Percentiles rank a stretch among this genome's conserved stretches.
Conservation (phyloP, 2,888 invertebrate genomes). For the Cheilosia grossa region DNA sequence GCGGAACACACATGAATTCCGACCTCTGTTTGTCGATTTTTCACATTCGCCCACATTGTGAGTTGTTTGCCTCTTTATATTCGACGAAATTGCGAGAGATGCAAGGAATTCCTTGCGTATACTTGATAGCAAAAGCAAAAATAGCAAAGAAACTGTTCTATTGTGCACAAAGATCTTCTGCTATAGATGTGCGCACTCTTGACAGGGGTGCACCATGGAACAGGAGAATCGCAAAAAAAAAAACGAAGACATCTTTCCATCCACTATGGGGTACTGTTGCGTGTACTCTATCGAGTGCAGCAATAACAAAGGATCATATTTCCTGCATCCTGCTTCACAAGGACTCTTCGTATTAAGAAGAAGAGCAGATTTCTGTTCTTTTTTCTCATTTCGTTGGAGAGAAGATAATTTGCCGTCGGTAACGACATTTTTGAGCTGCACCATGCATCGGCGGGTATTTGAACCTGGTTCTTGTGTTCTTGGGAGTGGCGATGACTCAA, state of each 20-base stretch:
- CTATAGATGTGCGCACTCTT: slow-evolving; percentile 9
- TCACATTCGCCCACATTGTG: slow-evolving; percentile 32
- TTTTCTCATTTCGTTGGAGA: slow-evolving; percentile 33
- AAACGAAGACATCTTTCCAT: background rate
- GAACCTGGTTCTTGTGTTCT: background rate
- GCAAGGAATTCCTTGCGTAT: slow-evolving; percentile 34
- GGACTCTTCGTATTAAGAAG: slow-evolving; percentile 42
- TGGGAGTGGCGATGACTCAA: slow-evolving; percentile 6
- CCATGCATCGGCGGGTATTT: slow-evolving; percentile 1
- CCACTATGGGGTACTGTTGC: slow-evolving; percentile 2
- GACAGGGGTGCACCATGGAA: slow-evolving; percentile 43
- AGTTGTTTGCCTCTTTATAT: slow-evolving; percentile 19
- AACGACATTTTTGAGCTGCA: slow-evolving; percentile 45
- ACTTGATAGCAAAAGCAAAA: slow-evolving; percentile 37
- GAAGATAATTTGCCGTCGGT: slow-evolving; percentile 65
- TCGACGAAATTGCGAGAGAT: slow-evolving; percentile 39
- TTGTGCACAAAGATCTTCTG: slow-evolving; percentile 40
- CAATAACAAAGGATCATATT: slow-evolving; percentile 69
- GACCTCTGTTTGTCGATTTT: slow-evolving; percentile 45
- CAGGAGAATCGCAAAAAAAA: background rate
- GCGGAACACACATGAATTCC: background rate
- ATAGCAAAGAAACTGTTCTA: slow-evolving; percentile 25
- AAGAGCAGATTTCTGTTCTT: background rate
- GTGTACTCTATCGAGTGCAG: slow-evolving; percentile 8
- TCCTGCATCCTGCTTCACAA: slow-evolving; percentile 55